phyloP scores from a whole-genome alignment of 2,888 invertebrate genomes.

The Exocentrus adspersus region DNA sequence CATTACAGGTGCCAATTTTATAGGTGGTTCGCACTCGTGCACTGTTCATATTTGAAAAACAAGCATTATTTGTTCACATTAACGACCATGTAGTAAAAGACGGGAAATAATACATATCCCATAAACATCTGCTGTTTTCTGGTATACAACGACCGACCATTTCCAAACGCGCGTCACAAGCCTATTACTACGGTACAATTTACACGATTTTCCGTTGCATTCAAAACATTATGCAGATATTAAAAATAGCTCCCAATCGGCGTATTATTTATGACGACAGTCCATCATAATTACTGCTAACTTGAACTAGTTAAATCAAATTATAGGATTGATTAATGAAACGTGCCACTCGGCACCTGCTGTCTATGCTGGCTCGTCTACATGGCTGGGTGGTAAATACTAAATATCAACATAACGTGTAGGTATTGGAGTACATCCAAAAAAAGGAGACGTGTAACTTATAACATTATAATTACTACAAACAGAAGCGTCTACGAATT shows the following conservation, averaged over 20 bases:
- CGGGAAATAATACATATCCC: not conserved
- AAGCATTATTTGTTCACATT: too few relatives aligned
- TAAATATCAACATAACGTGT: not conserved
- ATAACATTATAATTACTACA: too few relatives aligned
- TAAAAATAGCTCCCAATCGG: slow-evolving; percentile 10
- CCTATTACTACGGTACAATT: too few relatives aligned
- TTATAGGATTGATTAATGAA: slow-evolving; percentile 10
- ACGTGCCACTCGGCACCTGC: slow-evolving; percentile 6
- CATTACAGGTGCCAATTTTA: too few relatives aligned
- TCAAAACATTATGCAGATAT: slow-evolving; percentile 1
- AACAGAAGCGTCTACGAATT: too few relatives aligned
- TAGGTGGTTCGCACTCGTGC: too few relatives aligned
- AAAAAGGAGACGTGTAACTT: too few relatives aligned
- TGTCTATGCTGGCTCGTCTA: not conserved
- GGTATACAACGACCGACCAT: not conserved
- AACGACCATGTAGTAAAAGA: too few relatives aligned
- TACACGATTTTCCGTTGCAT: not conserved
- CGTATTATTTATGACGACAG: slow-evolving; percentile 1
- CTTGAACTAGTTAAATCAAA: slow-evolving; percentile 2
- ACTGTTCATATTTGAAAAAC: too few relatives aligned
- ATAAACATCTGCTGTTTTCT: not conserved
- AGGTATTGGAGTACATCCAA: too few relatives aligned
- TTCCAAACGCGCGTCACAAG: not conserved
- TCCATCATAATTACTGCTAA: slow-evolving; percentile 2
- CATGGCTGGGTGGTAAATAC: not conserved